Base-by-base conservation (phyloP, 2,113 vertebrate genomes). In the Alligator mississippiensis region DNA sequence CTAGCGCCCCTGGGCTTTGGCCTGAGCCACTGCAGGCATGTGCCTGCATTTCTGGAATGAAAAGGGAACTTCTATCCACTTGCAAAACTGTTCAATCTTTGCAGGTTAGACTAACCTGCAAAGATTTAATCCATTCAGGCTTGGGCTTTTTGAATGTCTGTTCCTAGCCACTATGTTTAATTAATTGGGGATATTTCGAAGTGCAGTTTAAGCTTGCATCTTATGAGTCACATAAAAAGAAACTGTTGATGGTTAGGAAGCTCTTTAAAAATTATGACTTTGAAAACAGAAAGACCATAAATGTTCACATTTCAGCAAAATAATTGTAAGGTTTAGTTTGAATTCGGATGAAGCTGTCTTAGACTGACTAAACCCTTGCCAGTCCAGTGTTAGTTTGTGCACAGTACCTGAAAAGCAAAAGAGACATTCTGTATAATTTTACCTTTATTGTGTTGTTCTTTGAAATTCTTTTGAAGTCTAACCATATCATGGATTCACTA, bases 121-220 rank as follows among this genome's bases (percentile, higher is more conserved):
- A 47, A 47, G 47, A 47, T 47, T 47, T 8, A 47, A 47, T 47
- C 47, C 47, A 47, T 47, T 47, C 47, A 47, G 47, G 47, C 47
- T 47, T 47, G 47, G 47, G 47, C 47, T 47, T 47, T 47, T 47
- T 47, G 47, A 47, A 47, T 47, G 47, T 47, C 47, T 47, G 47
- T 47, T 8, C 47, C 47, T 47, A 47, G 47, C 47, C 47, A 75
- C 70, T 90, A 27, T 90, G 58, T 55, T 87, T 88, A 84, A 95
- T 90, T 80, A 93, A 81, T 60, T 92, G 64, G 63, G 87, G 90
- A 77, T n/a, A 59, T 89, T 95, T 58, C 58, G 78, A 89, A 64
- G 82, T 92, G 77, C 84, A 96, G 59, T 62, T 72, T 92, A 78
- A 80, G 54, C 79, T 28, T 28, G 13, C 62, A 80, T 57, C 21